Conservation (phyloP, 2,113 vertebrate genomes). For the Talpa occidentalis region DNA sequence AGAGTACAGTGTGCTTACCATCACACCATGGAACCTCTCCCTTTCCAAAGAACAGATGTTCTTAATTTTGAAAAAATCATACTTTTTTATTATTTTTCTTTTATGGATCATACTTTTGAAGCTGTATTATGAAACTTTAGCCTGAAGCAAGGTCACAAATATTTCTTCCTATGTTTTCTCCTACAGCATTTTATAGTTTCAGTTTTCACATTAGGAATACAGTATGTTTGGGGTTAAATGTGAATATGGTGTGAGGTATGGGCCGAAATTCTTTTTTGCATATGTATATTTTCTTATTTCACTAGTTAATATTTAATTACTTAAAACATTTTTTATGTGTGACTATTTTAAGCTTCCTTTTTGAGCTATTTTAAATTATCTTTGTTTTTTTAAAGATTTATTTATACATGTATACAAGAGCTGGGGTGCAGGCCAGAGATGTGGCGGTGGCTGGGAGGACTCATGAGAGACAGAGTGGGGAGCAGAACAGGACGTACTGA, state of each 20-base stretch:
- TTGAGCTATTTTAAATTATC: neutral
- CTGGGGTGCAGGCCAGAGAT: too few relatives aligned
- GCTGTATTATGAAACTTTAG: neutral
- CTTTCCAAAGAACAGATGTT: neutral
- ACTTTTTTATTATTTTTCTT: neutral
- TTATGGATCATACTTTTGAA: neutral
- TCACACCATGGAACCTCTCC: neutral
- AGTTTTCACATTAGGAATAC: neutral
- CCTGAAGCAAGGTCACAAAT: neutral
- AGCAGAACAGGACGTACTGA: too few relatives aligned
- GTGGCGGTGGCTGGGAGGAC: too few relatives aligned
- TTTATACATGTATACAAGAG: too few relatives aligned
- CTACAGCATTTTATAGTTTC: neutral
- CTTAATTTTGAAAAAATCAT: conserved; percentile 21
- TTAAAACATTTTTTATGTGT: neutral
- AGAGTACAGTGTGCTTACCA: neutral
- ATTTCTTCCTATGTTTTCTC: neutral
- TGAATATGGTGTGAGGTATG: neutral
- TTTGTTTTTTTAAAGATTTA: too few relatives aligned
- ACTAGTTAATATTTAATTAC: neutral
- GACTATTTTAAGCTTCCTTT: neutral
- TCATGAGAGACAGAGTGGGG: too few relatives aligned
- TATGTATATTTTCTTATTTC: conserved; percentile 14
- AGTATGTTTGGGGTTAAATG: neutral
- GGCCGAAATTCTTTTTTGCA: neutral